Evolutionary conservation across 2,797 vertebrate species (phyloP).

Genomic region (Tenualosa thibaudeaui): DNA sequence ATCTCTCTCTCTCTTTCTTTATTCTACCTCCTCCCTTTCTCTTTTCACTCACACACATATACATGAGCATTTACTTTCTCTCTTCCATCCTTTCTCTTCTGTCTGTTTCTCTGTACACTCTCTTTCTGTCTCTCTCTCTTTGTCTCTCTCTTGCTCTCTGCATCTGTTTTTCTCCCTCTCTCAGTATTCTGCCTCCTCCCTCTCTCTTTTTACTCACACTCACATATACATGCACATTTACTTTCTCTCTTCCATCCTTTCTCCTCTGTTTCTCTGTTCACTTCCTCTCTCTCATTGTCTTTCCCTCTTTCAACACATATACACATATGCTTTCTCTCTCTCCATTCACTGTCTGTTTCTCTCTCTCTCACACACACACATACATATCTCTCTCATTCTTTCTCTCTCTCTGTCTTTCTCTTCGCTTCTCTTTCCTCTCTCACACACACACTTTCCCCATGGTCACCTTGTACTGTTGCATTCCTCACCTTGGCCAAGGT

Average conservation of each 20-base stretch:
- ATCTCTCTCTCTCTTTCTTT: too few species aligned
- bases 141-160: neutral
- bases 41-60: too few species aligned
- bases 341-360: neutral
- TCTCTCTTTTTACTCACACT: neutral
- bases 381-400: neutral
- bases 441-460: neutral
- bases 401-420: neutral
- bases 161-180: too few species aligned
- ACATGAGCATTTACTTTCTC: too few species aligned
- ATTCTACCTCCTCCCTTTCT: too few species aligned
- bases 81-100: too few species aligned
- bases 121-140: too few species aligned
- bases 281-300: neutral
- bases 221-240: neutral
- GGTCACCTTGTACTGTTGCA: conserved; percentile 9
- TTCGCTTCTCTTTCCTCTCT: neutral
- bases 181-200: too few species aligned
- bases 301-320: neutral
- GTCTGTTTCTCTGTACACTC: too few species aligned
- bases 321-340: neutral
- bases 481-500: conserved; percentile 19
- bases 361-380: neutral
- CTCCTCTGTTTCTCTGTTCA: neutral
- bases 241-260: too few species aligned